Evolutionary conservation across 2,888 invertebrate species (phyloP).

Genomic region (Ectobius pallidus): DNA sequence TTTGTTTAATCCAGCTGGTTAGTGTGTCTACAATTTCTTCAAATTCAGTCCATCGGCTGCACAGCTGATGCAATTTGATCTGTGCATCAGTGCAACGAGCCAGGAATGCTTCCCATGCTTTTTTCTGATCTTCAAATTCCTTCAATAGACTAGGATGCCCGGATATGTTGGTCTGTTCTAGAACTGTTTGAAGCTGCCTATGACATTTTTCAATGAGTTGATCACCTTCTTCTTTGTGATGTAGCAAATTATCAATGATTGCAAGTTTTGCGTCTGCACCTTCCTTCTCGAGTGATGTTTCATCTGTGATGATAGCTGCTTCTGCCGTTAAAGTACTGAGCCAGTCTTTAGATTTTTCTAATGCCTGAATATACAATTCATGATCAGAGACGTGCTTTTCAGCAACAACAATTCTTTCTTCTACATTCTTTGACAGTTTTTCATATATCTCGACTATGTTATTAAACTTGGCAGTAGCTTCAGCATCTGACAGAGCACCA

Average conservation of each 20-base stretch:
- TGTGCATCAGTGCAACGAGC: constrained; percentile 72
- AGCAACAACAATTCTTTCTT: constrained; percentile 67
- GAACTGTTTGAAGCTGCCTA: constrained; percentile 71
- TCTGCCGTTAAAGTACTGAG: constrained; percentile 79
- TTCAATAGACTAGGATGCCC: constrained; percentile 77
- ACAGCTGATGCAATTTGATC: constrained; percentile 74
- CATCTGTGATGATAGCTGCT: constrained; percentile 77
- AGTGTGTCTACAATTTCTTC: constrained; percentile 77
- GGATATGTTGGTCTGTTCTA: constrained; percentile 75
- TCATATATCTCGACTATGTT: constrained; percentile 77
- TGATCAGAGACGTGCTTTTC: constrained; percentile 80
- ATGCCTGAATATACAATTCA: constrained; percentile 79
- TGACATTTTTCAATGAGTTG: constrained; percentile 72
- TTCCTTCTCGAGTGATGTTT: constrained; percentile 78
- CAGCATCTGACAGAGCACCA: constrained; percentile 77
- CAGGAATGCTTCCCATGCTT: constrained; percentile 77
- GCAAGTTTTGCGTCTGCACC: constrained; percentile 76
- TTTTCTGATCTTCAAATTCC: constrained; percentile 75
- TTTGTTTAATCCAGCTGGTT: constrained; percentile 83
- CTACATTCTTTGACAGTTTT: constrained; percentile 69
- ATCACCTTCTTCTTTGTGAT: constrained; percentile 76
- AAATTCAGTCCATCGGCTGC: constrained; percentile 82
- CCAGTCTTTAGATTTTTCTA: constrained; percentile 85
- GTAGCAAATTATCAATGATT: constrained; percentile 75
- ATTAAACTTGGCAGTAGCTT: constrained; percentile 74